Base-by-base conservation (phyloP, 2,888 invertebrate genomes). In the Eupithecia subfuscata region DNA sequence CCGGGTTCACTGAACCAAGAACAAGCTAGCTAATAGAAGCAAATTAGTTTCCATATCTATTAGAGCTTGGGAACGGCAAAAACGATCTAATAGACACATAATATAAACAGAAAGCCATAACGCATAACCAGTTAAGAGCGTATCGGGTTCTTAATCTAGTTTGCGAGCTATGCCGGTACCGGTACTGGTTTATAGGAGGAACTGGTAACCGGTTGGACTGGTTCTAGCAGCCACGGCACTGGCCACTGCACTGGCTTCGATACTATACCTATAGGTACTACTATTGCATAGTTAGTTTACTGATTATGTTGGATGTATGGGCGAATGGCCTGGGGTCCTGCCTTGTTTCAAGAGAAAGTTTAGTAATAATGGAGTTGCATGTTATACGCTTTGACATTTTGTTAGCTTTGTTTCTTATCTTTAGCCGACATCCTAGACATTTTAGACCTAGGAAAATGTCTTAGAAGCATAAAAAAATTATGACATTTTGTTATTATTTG, bases 111-210 rank as follows among this genome's bases (percentile, higher is more conserved):
- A 76, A 77, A 78, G 76, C 76, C 76, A 76, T 77, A 80, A 78
- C 76, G 75, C 78, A 82, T 81, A 81, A 80, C 79, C 79, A 78
- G 82, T 84, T 83, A 81, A 79, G 77, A 82, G 83, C 80, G 83
- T 88, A 89, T 81, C 79, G 67, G 70, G 77, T 84, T 85, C 87
- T 82, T 88, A 90, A 92, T 92, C 90, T 90, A 90, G 89, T 91
- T 92, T 90, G 88, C 83, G 79, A 82, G 84, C 82, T 86, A 86
- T 84, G 86, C 85, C 83, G 80, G 83, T 85, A 83, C 88, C 73
- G 76, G 70, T 87, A 88, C 86, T 83, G 84, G 86, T 90, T 89
- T 80, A 79, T 81, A 80, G 82, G 79, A 82, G 81, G 81, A 84
- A 82, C 77, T 80, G 79, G 72, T 72, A 71, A 80, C 73, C 80